A percentile compares a stretch with the other conserved stretches of the same genome.
Conservation (phyloP, 2,113 vertebrate species). For the Jaculus jaculus region DNA sequence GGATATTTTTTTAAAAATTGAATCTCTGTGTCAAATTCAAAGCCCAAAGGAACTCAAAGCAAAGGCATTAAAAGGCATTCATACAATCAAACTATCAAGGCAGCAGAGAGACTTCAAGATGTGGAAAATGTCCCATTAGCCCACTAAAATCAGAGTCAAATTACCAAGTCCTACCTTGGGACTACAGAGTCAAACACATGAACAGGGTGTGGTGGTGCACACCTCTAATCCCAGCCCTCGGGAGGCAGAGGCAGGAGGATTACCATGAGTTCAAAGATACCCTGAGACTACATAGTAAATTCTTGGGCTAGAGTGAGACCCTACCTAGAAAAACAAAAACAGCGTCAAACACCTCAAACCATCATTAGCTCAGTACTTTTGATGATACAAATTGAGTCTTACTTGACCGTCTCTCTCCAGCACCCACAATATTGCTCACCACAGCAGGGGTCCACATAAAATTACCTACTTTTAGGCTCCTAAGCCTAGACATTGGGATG, state of each 20-base stretch:
- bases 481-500: not conserved
- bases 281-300: too few species aligned
- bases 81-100: not conserved
- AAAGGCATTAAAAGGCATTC: constrained; percentile 8
- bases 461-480: not conserved
- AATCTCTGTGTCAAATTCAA: constrained; percentile 14
- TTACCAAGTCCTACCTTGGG: not conserved
- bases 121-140: not conserved
- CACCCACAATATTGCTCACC: not conserved
- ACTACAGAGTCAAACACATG: not conserved
- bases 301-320: too few species aligned
- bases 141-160: not conserved
- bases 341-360: not conserved
- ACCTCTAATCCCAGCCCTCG: too few species aligned
- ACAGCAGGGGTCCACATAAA: not conserved
- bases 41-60: not conserved
- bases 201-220: too few species aligned
- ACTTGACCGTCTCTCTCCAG: not conserved
- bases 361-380: not conserved
- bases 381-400: not conserved
- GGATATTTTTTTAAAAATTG: constrained; percentile 9
- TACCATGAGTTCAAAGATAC: too few species aligned
- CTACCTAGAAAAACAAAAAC: not conserved
- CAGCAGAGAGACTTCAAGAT: not conserved
- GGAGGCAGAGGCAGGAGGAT: too few species aligned